These are phyloP conservation scores for Ganaspis sp. DNA, from an alignment of 1,140 invertebrate genomes.

Conservation along the genomic window DNA sequence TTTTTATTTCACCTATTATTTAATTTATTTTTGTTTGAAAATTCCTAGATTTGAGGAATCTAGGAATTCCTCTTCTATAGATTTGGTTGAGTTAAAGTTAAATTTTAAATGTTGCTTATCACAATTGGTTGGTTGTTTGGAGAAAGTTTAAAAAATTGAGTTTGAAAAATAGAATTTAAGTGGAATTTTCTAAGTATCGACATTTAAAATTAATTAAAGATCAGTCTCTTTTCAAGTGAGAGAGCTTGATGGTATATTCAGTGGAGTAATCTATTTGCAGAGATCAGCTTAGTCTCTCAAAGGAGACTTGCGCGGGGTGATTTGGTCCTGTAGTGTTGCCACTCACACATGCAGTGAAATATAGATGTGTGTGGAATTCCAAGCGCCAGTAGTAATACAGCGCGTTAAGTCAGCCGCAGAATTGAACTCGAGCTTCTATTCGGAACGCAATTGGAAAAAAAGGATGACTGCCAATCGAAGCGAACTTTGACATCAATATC, in stretches of 20 bases:
- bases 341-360: not conserved
- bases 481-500: slow-evolving; percentile 20
- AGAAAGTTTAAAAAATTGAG: too few species aligned
- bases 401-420: slow-evolving; percentile 38
- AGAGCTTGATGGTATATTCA: not conserved
- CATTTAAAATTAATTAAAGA: too few species aligned
- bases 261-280: slow-evolving; percentile 40
- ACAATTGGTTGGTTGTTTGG: too few species aligned
- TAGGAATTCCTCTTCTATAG: too few species aligned
- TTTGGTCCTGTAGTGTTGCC: slow-evolving; percentile 5
- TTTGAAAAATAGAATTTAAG: too few species aligned
- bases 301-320: slow-evolving; percentile 32
- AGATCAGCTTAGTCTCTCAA: slow-evolving; percentile 37
- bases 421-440: slow-evolving; percentile 36
- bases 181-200: too few species aligned
- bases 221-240: too few species aligned
- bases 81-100: too few species aligned
- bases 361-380: not conserved
- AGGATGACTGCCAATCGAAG: slow-evolving; percentile 3
- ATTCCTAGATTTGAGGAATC: too few species aligned
- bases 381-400: slow-evolving; percentile 21
- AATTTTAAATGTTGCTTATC: too few species aligned
- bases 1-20: too few species aligned
- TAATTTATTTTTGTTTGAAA: too few species aligned
- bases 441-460: slow-evolving; percentile 6